Percentiles rank a stretch among this genome's conserved stretches.
Evolutionary conservation across 2,888 invertebrate genomes (phyloP).

Genomic region (Acanthosepion pharaonis): DNA sequence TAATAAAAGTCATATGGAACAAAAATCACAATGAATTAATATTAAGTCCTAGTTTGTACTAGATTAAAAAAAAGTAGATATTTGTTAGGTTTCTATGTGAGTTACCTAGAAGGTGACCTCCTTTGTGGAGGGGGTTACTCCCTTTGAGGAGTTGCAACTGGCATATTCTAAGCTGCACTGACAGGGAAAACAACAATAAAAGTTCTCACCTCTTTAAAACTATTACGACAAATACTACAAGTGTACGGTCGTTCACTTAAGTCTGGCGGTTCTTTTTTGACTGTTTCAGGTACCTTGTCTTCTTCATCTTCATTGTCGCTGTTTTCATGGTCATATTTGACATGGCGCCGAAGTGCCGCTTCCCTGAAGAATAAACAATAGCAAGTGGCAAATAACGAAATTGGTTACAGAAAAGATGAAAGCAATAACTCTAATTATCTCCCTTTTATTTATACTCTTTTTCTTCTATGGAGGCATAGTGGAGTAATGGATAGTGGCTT

Average conservation of each 20-base stretch:
- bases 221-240: conserved; percentile 62
- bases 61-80: too few species aligned
- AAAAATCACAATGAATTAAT: too few species aligned
- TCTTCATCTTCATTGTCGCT: conserved; percentile 53
- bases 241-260: conserved; percentile 55
- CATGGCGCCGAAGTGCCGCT: conserved; percentile 68
- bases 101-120: too few species aligned
- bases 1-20: too few species aligned
- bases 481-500: too few species aligned
- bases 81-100: too few species aligned
- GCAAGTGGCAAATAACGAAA: neutral
- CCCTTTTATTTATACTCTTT: too few species aligned
- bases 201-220: conserved; percentile 66
- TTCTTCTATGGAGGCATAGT: too few species aligned
- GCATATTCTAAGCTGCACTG: too few species aligned
- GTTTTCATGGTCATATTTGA: conserved; percentile 64
- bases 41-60: too few species aligned
- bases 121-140: too few species aligned
- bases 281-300: conserved; percentile 56
- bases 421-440: neutral
- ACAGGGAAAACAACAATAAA: neutral
- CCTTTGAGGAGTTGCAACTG: too few species aligned
- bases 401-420: neutral
- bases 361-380: conserved; percentile 56
- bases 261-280: conserved; percentile 48